phyloP scores from a whole-genome alignment of 2,113 vertebrate genomes.

The Pithys albifrons region DNA sequence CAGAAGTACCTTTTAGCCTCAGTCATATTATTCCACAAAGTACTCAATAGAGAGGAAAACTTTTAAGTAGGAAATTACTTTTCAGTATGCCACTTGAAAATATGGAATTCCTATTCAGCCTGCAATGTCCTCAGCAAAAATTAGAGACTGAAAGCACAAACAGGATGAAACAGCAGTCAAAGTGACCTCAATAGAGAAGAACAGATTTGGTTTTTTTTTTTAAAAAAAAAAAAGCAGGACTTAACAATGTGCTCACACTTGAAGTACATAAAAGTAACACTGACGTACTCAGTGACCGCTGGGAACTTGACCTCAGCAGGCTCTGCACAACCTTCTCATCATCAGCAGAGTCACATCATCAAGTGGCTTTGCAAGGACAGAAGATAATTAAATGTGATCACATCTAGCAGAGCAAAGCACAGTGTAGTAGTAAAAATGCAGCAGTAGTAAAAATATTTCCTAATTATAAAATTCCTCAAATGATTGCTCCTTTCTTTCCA shows the following conservation, averaged over 20 bases:
- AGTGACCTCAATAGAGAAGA: constrained; percentile 1
- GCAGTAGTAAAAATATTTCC: background rate
- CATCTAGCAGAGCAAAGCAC: background rate
- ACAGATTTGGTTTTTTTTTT: background rate
- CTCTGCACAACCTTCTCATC: background rate
- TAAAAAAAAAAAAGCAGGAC: background rate
- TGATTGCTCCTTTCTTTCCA: background rate
- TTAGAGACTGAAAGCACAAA: background rate
- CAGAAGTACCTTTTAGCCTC: background rate
- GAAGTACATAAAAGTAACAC: background rate
- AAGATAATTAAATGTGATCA: background rate
- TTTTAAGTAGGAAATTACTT: background rate
- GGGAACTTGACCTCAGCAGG: constrained; percentile 2
- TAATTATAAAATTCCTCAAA: background rate
- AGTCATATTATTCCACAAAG: background rate
- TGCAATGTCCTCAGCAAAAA: background rate
- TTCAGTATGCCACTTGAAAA: background rate
- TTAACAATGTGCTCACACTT: background rate
- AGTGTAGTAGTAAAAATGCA: background rate
- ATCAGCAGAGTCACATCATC: background rate
- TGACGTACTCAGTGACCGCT: background rate
- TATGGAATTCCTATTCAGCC: background rate
- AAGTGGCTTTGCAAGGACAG: constrained; percentile 24
- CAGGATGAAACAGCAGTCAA: background rate
- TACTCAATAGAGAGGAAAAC: background rate